Base-by-base conservation (phyloP, 1,140 invertebrate genomes). In the Sycophaga agraensis region DNA sequence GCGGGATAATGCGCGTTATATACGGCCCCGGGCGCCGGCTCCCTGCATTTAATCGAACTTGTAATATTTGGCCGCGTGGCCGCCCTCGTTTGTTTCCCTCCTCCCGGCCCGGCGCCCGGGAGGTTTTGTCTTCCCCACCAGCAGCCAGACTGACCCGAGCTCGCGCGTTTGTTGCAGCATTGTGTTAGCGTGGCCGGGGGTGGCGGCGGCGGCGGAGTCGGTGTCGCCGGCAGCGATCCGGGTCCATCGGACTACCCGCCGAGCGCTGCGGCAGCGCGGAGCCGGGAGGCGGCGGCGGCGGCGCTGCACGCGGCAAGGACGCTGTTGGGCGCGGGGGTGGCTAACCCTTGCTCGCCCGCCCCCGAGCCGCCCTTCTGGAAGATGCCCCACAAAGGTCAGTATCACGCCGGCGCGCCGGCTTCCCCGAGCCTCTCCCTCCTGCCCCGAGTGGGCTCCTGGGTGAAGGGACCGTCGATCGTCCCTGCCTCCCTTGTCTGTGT, bases 311-410 rank as follows among this genome's bases (percentile, higher is more conserved):
- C 81, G 65, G 81, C 76, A 76, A 84, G 82, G 70, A 84, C 82
- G 72, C 73, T 83, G 80, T 80, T 83, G 74, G 82, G 82, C 67
- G 79, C 81, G 75, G 79, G 81, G 75, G 81, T 82, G 76, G 80
- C 80, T 68, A 78, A 78, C 73, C 80, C 80, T 79, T 83, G 81
- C 80, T 80, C 82, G 70, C 73, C 79, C 79, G 79, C 79, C 79
- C 82, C 78, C 77, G 82, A 82, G 73, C 79, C 82, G 68, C 76
- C 82, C 68, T 84, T 83, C 71, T 84, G 82, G 83, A 84, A 83
- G 72, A 84, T 84, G 83, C 83, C 83, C 53, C 83, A 84, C 68
- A 84, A 84, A 84, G 83, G 83, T 84, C 43, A 72, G 79, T 78
- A 45, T 21, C 11, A 31, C 28, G 28, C 11, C 28, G 28, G 11